Evolutionary conservation across 2,888 invertebrate genomes (phyloP).

Genomic region (Hypomecis punctinalis): DNA sequence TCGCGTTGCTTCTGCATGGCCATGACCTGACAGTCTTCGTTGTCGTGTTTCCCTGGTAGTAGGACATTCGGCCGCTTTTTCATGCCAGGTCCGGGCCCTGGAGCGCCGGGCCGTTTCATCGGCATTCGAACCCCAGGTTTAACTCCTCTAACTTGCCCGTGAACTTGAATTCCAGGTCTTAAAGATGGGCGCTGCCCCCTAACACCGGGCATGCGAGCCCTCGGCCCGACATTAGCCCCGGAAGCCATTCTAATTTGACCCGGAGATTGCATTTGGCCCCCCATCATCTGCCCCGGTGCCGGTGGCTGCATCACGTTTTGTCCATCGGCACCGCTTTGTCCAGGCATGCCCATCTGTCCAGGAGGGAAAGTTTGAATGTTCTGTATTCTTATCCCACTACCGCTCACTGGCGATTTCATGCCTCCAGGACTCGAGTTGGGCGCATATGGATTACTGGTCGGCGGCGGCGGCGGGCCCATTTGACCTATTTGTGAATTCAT

Average conservation of each 20-base stretch:
- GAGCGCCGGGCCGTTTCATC: constrained; percentile 67
- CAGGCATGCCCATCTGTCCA: constrained; percentile 59
- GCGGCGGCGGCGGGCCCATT: constrained; percentile 60
- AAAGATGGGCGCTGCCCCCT: constrained; percentile 69
- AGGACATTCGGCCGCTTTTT: constrained; percentile 87
- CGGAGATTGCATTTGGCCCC: constrained; percentile 66
- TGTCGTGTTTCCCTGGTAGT: constrained; percentile 88
- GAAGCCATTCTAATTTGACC: constrained; percentile 73
- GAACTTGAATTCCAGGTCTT: constrained; percentile 75
- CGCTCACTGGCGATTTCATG: constrained; percentile 62
- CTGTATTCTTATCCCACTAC: constrained; percentile 69
- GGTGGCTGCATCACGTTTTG: constrained; percentile 40
- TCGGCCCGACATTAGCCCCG: constrained; percentile 63
- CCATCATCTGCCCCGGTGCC: constrained; percentile 57
- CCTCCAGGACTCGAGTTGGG: constrained; percentile 67
- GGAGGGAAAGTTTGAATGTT: constrained; percentile 77
- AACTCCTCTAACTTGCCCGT: constrained; percentile 70
- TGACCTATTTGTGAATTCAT: constrained; percentile 55
- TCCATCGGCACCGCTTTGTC: constrained; percentile 46
- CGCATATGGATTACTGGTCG: constrained; percentile 60
- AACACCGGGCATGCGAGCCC: constrained; percentile 69
- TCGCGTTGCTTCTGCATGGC: constrained; percentile 90
- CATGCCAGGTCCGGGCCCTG: constrained; percentile 56
- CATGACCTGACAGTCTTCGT: constrained; percentile 91
- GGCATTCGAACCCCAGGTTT: constrained; percentile 72